Percentiles rank a stretch among this genome's conserved stretches.
Conservation (phyloP, 37 sponge, comb jelly and placozoan species). For the Dysidea cf. avara region DNA sequence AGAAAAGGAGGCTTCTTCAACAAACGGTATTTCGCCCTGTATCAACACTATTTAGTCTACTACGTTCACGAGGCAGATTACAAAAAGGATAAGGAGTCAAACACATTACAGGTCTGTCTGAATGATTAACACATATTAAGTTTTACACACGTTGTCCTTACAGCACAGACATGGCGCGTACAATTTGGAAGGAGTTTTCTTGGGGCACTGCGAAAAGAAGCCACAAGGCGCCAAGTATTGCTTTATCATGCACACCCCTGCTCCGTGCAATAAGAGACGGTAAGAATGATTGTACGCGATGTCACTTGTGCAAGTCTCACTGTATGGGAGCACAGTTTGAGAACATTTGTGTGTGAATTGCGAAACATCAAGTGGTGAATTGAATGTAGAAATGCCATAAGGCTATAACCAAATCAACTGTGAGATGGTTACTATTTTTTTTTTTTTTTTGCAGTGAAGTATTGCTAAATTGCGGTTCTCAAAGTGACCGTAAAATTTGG, state of each 20-base stretch:
- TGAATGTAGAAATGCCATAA: no score
- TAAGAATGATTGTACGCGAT: slow-evolving; percentile 12
- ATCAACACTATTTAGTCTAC: slow-evolving; percentile 53
- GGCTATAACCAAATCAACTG: no score
- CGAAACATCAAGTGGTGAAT: no score
- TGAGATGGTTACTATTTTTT: background rate
- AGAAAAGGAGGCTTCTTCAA: slow-evolving; percentile 16
- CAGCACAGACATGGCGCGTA: background rate
- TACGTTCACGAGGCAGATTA: slow-evolving; percentile 41
- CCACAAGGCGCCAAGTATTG: slow-evolving; percentile 17
- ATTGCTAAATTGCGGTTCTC: background rate
- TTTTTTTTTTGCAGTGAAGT: slow-evolving; percentile 16
- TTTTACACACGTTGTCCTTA: no score
- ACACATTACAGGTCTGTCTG: slow-evolving; percentile 34
- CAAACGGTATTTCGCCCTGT: slow-evolving; percentile 68
- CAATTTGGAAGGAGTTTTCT: slow-evolving; percentile 25
- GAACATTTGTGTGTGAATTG: no score
- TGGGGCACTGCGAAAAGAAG: slow-evolving; percentile 19
- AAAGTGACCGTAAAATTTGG: slow-evolving; percentile 21
- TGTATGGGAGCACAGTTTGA: no score
- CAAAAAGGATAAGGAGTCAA: slow-evolving; percentile 34
- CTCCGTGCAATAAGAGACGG: slow-evolving; percentile 43
- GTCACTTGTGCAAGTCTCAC: no score
- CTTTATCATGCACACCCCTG: slow-evolving; percentile 44
- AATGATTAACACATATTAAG: no score